Evolutionary conservation across 2,113 vertebrate genomes (phyloP).

Genomic region (Nerophis ophidion): DNA sequence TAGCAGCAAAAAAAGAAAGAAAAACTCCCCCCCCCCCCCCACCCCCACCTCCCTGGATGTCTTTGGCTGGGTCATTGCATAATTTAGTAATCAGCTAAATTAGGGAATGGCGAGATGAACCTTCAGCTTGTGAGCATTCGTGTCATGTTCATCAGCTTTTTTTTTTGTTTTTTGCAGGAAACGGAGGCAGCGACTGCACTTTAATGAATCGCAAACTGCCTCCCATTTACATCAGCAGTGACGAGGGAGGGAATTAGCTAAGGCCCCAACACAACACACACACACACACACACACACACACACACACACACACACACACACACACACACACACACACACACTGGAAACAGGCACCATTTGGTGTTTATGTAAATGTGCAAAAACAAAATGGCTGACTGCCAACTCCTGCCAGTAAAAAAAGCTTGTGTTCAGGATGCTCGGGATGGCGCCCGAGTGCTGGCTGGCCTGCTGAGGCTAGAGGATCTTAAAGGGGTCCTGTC

Average conservation of each 20-base stretch:
- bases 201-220: slow-evolving; percentile 51
- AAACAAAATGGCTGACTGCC: slow-evolving; percentile 73
- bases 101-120: slow-evolving; percentile 60
- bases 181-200: slow-evolving; percentile 29
- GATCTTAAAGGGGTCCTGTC: slow-evolving; percentile 51
- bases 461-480: slow-evolving; percentile 1
- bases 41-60: slow-evolving; percentile 18
- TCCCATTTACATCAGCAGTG: slow-evolving; percentile 49
- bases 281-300: slow-evolving; percentile 16
- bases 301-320: slow-evolving; percentile 19
- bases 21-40: not conserved
- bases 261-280: slow-evolving; percentile 25
- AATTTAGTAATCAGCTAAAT: slow-evolving; percentile 66
- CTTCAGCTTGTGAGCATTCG: slow-evolving; percentile 60
- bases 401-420: slow-evolving; percentile 71
- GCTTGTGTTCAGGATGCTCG: slow-evolving; percentile 63
- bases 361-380: slow-evolving; percentile 68
- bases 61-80: slow-evolving; percentile 66
- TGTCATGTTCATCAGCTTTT: slow-evolving; percentile 57
- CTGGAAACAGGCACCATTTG: slow-evolving; percentile 65
- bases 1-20: no score
- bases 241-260: slow-evolving; percentile 42
- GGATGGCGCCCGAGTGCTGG: slow-evolving; percentile 27
- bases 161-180: slow-evolving; percentile 14
- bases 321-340: slow-evolving; percentile 27